These are phyloP conservation scores for Podotricha telesiphe DNA, from an alignment of 2,888 invertebrate genomes.

Conservation along the genomic window DNA sequence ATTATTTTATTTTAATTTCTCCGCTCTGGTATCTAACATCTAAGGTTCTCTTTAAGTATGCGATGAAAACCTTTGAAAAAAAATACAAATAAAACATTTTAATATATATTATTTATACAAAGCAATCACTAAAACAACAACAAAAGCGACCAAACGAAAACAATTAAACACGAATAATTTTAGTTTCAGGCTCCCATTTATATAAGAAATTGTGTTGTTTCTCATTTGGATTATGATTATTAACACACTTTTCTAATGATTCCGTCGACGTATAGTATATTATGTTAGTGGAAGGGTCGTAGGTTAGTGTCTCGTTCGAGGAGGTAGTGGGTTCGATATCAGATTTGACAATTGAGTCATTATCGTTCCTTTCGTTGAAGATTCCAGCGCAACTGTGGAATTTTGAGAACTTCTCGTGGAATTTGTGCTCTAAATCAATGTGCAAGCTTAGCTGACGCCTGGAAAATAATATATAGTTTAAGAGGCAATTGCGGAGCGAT, in stretches of 20 bases:
- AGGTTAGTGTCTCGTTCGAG: slow-evolving; percentile 50
- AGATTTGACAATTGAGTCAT: slow-evolving; percentile 46
- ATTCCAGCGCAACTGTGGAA: slow-evolving; percentile 65
- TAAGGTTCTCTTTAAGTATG: too few relatives aligned
- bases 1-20: too few relatives aligned
- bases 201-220: slow-evolving; percentile 56
- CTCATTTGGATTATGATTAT: slow-evolving; percentile 46
- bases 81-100: slow-evolving; percentile 15
- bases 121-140: slow-evolving; percentile 49
- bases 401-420: slow-evolving; percentile 62
- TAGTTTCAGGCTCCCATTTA: slow-evolving; percentile 72
- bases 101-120: slow-evolving; percentile 36
- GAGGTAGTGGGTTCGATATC: background rate
- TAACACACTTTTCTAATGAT: slow-evolving; percentile 52
- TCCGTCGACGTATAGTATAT: slow-evolving; percentile 63
- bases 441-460: slow-evolving; percentile 69
- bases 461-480: slow-evolving; percentile 34
- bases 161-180: slow-evolving; percentile 64
- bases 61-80: too few relatives aligned
- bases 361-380: slow-evolving; percentile 41
- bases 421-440: slow-evolving; percentile 61
- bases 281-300: slow-evolving; percentile 63
- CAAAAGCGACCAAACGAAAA: slow-evolving; percentile 35
- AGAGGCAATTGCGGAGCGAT: background rate
- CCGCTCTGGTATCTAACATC: too few relatives aligned